Conservation (phyloP, 2,113 vertebrate species). For the Colistium nudipinnis region DNA sequence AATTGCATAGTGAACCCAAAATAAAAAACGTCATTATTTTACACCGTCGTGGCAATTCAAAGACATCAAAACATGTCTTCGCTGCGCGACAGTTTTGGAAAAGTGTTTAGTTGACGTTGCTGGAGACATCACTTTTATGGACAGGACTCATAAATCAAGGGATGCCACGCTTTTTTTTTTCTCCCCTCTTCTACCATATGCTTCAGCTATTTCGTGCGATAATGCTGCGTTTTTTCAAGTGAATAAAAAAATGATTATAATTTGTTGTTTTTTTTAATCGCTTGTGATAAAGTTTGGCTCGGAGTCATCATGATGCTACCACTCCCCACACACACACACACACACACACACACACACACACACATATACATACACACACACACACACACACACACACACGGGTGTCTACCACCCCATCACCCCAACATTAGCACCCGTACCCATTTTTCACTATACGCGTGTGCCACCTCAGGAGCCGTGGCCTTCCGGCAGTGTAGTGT, state of each 20-base stretch:
- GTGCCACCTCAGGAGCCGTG: no score
- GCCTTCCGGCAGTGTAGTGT: background rate
- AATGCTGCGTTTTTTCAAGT: constrained; percentile 2
- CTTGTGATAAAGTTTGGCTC: background rate
- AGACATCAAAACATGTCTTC: constrained; percentile 33
- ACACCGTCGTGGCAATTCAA: background rate
- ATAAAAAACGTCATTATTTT: constrained; percentile 12
- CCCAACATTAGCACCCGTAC: no score
- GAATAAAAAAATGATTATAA: no score
- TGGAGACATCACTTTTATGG: constrained; percentile 48
- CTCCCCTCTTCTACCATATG: constrained; percentile 48
- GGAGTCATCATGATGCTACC: background rate
- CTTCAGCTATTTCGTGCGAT: constrained; percentile 13
- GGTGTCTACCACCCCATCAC: no score
- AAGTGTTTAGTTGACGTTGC: constrained; percentile 37
- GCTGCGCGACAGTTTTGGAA: constrained; percentile 22
- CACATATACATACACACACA: no score
- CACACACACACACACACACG: no score
- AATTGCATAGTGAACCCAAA: constrained; percentile 22
- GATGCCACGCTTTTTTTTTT: constrained; percentile 28
- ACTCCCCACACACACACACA: background rate
- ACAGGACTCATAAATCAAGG: constrained; percentile 62
- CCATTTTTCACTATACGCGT: no score
- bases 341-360: background rate
- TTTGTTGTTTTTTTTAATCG: constrained; percentile 22